Base-by-base conservation (phyloP, 2,797 vertebrate genomes). In the Cottoperca gobio region DNA sequence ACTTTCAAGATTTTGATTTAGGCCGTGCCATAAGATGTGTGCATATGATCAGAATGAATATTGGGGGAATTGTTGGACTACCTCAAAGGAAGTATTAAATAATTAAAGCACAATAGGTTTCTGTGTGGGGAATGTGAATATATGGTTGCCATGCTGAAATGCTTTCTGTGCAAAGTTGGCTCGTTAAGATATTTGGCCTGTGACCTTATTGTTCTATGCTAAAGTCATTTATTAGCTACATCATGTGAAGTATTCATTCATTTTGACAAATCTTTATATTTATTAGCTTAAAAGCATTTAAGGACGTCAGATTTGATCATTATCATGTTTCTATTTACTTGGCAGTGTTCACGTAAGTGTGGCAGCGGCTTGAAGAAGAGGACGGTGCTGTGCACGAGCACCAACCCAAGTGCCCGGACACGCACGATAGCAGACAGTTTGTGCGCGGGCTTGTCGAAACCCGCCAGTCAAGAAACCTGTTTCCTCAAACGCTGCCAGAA, bases 301-400 rank as follows among this genome's bases (percentile, higher is more conserved):
- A 61, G 19, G 8, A 24, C 13, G 48, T 54, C 11, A 63, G 16
- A 48, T 64, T 10, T 45, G 5, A 53, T 62, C 60, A 7, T 58
- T 8, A 28, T 16, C 11, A 12, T 31, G 48, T 76, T 76, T 64
- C 24, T 37, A 26, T 78, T 26, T 49, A 6, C 55, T 45, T 77
- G 46, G 1, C 91, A 97, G 97, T 98, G 97, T 87, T 97, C 97
- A 0, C 94, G 93, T 28, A 96, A 95, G 69, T 97, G 97, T 61
- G 97, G 97, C 33, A 96, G 94, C 48, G 97, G 97, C 10, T 81
- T 95, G 91, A 95, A 81, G 82, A 97, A 96, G 88, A 93, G 97
- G 78, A 78, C 88, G 0, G 95, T 96, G 79, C 40, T 88, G 66
- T 98, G 97, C 60, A 91, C 91, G 43, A 96, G 93, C 81, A 89